Evolutionary conservation across 2,888 invertebrate genomes (phyloP).

Genomic region (Drosophila kokeensis): DNA sequence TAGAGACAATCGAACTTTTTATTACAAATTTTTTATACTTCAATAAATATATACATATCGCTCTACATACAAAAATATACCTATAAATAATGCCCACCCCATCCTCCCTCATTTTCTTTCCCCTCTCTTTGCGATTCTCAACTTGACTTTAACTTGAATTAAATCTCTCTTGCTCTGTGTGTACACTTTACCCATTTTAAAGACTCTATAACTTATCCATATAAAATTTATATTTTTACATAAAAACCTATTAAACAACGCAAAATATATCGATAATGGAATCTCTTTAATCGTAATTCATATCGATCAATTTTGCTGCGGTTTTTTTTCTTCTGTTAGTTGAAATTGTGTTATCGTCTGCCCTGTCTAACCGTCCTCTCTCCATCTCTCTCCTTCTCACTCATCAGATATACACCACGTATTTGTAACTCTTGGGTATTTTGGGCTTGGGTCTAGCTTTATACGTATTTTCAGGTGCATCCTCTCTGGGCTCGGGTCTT

Average conservation of each 20-base stretch:
- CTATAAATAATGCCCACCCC: conserved; percentile 44
- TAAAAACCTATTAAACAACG: not conserved
- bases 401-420: conserved; percentile 29
- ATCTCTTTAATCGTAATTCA: not conserved
- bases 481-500: conserved; percentile 45
- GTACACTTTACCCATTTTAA: not conserved
- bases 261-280: not conserved
- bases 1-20: conserved; percentile 50
- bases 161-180: not conserved
- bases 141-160: not conserved
- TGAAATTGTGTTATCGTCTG: conserved; percentile 15
- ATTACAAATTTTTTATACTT: conserved; percentile 70
- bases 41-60: conserved; percentile 69
- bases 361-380: conserved; percentile 8
- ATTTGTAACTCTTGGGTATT: conserved; percentile 59
- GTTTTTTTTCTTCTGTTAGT: not conserved
- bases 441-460: conserved; percentile 77
- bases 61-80: conserved; percentile 45
- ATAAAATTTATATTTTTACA: not conserved
- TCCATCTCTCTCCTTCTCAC: conserved; percentile 8
- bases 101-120: not conserved
- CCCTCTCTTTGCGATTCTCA: conserved; percentile 16
- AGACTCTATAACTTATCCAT: not conserved
- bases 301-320: conserved; percentile 5
- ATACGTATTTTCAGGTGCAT: conserved; percentile 74